Percentiles rank a stretch among this genome's conserved stretches.
These are phyloP conservation scores for Sialia sialis DNA, from an alignment of 2,113 vertebrate genomes.

Conservation along the genomic window DNA sequence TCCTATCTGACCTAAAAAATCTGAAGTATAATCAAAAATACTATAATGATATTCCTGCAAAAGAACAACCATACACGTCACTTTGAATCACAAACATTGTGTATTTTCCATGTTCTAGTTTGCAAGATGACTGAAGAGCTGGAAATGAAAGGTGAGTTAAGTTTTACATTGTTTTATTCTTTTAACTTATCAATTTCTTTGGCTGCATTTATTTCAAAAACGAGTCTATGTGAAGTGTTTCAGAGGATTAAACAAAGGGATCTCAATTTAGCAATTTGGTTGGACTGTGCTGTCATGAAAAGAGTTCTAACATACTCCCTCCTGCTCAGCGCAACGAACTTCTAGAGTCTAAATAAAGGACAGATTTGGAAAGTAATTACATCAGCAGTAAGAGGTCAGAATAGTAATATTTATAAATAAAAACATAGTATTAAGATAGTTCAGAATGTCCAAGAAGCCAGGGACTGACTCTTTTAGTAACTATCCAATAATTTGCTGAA, in stretches of 20 bases:
- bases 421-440: not conserved
- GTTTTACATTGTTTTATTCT: not conserved
- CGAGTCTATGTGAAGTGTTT: not conserved
- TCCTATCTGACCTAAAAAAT: not conserved
- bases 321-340: not conserved
- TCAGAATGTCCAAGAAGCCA: not conserved
- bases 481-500: not conserved
- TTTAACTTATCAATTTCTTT: not conserved
- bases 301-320: not conserved
- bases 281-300: not conserved
- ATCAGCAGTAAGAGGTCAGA: not conserved
- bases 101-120: not conserved
- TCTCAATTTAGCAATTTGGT: not conserved
- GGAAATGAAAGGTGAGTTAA: not conserved
- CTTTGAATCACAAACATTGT: not conserved
- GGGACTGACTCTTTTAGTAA: not conserved
- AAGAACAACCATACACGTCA: not conserved
- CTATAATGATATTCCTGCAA: not conserved
- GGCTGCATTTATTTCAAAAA: not conserved
- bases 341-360: not conserved
- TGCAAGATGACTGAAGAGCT: not conserved
- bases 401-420: not conserved
- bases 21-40: not conserved
- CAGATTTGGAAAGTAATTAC: not conserved
- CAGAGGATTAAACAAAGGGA: not conserved